A percentile compares a stretch with the other conserved stretches of the same genome.
Conservation (phyloP, 1,140 invertebrate species). For the Listronotus oregonensis region DNA sequence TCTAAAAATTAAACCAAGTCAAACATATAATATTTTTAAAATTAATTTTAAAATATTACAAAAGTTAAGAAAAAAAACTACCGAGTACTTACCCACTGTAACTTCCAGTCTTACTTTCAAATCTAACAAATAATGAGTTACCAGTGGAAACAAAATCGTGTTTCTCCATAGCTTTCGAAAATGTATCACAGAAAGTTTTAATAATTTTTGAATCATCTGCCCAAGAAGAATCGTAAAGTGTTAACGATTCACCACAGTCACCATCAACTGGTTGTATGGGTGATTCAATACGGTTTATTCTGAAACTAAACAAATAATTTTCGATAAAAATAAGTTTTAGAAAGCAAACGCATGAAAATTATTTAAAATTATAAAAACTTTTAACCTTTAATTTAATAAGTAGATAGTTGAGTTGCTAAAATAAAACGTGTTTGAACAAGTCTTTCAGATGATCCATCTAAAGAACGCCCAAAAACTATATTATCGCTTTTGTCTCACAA, state of each 20-base stretch:
- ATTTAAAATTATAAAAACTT: too few relatives aligned
- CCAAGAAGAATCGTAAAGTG: constrained; percentile 82
- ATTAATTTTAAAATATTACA: too few relatives aligned
- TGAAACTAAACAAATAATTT: constrained; percentile 66
- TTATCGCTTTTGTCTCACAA: too few relatives aligned
- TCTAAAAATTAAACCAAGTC: constrained; percentile 50
- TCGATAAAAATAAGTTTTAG: constrained; percentile 8
- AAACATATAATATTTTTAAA: too few relatives aligned
- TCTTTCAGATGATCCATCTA: too few relatives aligned
- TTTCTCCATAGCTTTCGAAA: constrained; percentile 88
- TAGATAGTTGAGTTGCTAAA: too few relatives aligned
- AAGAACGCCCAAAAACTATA: too few relatives aligned
- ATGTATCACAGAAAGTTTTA: constrained; percentile 91
- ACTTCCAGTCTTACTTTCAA: constrained; percentile 89
- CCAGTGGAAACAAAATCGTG: constrained; percentile 88
- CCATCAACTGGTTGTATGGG: constrained; percentile 83
- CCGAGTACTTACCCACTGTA: constrained; percentile 79
- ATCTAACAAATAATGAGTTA: constrained; percentile 82
- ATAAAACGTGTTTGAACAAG: too few relatives aligned
- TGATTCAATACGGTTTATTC: constrained; percentile 86
- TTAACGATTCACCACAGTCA: constrained; percentile 86
- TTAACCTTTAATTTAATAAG: too few relatives aligned
- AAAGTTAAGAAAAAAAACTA: too few relatives aligned
- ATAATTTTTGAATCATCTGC: constrained; percentile 86
- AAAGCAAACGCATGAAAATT: too few relatives aligned